Evolutionary conservation across 2,888 invertebrate genomes (phyloP), one percentile per base, ranked within the genome.

Genomic region (Mamestra brassicae): DNA sequence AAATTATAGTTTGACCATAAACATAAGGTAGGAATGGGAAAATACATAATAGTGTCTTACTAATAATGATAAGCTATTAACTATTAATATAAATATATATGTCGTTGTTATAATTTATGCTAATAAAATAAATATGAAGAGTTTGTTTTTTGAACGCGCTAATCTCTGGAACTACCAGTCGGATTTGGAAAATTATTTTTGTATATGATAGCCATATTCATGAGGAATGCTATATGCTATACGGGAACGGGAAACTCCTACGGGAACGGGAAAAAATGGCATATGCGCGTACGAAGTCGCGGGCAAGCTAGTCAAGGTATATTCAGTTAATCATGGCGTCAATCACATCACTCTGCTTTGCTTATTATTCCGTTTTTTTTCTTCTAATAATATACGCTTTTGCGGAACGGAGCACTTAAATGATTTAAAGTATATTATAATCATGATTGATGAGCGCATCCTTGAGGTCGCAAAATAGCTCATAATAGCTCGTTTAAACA

Each of bases 381-480:
- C 42, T 26, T 26, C 26, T 7, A 47, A 15, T 45, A 13, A 15
- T 15, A 26, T 62, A 6, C 11, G 26, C 52, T 1, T 47, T 62
- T 62, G 64, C 71, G 52, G 45, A 73, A 63, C 61, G 42, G 52
- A 76, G 66, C 36, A 57, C n/a, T 47, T 52, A 26, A 57, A 67
- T 55, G 11, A 34, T 68, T 71, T 67, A 36, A 74, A 74, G 47
- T 65, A 62, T 55, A 54, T 42, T 67, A 63, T 76, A 72, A 74
- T 83, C 74, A 58, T 73, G 71, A 83, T 83, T 81, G 75, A 83
- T 81, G 68, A 66, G 55, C 36, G 6, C 55, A 80, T 75, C 81
- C 61, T 83, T 73, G 64, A 54, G 45, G 36, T 78, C 54, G 54
- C 26, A 42, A 78, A 62, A 80, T 81, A 68, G 65, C 72, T 58